Base-by-base conservation (phyloP, 2,113 vertebrate genomes). In the Paramormyrops kingsleyae region DNA sequence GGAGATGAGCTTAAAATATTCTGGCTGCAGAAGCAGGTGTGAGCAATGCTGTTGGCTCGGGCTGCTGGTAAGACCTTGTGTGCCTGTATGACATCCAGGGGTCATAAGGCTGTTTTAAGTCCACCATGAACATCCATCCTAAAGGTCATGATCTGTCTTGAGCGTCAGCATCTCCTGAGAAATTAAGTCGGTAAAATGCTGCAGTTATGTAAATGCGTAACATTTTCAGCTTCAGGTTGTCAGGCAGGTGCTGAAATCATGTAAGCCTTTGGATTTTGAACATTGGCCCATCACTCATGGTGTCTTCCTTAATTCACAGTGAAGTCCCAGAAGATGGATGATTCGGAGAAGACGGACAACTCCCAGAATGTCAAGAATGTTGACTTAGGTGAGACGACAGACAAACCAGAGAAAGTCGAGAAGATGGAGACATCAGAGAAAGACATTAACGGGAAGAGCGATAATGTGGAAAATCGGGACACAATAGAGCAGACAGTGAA, bases 271-370 rank as follows among this genome's bases (percentile, higher is more conserved):
- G 46, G 49, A 50, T n/a, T 50, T 50, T 24, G 83, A 31, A 50
- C 24, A n/a, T 17, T 4, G 39, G 24, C 83, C 24, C 6, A 21
- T 84, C 27, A 17, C 50, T 89, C 31, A 56, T 59, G 74, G 35
- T 27, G 3, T 89, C 88, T 21, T 91, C 90, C 88, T 80, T 52
- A 83, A 92, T 56, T 21, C 44, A 12, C 92, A 96, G 95, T 94
- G 88, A 96, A 96, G 94, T 86, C 92, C 49, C 95, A 96, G 89
- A 95, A 95, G 88, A 94, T 93, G 88, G 94, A 93, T 88, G 95
- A 95, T 56, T 93, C 92, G 88, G 94, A 93, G 89, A 96, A 89
- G 50, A 49, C 5, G 15, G 80, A 62, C 49, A 62, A 31, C 46
- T 80, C 90, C 47, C 39, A 83, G 0, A 92, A 91, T 56, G 66